Evolutionary conservation across 2,113 vertebrate genomes (phyloP), one percentile per base, ranked within the genome.

Genomic region (Etheostoma cragini): DNA sequence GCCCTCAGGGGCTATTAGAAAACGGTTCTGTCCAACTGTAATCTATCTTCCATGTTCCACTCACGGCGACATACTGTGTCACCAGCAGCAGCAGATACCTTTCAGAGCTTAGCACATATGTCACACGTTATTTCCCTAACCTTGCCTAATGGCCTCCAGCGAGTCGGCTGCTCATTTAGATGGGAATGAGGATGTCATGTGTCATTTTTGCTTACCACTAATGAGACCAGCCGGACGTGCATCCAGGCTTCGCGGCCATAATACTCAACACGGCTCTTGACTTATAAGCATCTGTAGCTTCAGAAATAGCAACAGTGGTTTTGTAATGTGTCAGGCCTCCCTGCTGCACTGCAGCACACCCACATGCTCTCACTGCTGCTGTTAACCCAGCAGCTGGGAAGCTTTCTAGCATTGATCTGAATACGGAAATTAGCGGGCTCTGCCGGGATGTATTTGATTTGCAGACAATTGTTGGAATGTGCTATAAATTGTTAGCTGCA

Each of bases 311-410:
- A 88, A 33, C 61, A 65, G 72, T 79, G 81, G 63, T 88, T 88
- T 88, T 79, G 81, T 89, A 86, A 87, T 15, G 68, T 87, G 78
- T 78, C 76, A 82, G 86, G 73, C 78, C 66, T 89, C 86, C 82
- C 80, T 88, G 83, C 92, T 90, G 87, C 91, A 91, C 73, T 91
- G 90, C 91, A 91, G 89, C 90, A 91, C 90, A 82, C 85, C 91
- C 89, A 87, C 88, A 82, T 77, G 62, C 84, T 77, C 69, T 78
- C 70, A 30, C 30, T 49, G 42, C 80, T 84, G 72, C 78, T 88
- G 75, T 61, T 68, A 76, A 42, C 54, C 0, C 19, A 85, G 88
- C 75, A 64, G 76, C 77, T 62, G 22, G 78, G 42, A 83, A 38
- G 72, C 68, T 68, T 63, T 53, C 47, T 46, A 54, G 17, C 73